These are phyloP conservation scores for Oreochromis aureus DNA, from an alignment of 2,113 vertebrate genomes.

Conservation along the genomic window DNA sequence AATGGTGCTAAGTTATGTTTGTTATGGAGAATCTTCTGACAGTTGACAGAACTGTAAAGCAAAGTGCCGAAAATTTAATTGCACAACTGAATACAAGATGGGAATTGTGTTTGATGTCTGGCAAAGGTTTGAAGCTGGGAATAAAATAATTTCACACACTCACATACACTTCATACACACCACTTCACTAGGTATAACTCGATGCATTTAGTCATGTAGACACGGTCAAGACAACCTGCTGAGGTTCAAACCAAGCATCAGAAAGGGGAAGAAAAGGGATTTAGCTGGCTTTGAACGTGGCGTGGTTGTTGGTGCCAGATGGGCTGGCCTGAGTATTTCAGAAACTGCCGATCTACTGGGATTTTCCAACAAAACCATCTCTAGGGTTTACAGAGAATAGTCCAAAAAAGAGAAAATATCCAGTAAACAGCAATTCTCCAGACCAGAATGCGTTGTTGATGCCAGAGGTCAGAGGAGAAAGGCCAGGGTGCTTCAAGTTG, in stretches of 20 bases:
- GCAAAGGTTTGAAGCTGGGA: background rate
- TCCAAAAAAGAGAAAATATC: background rate
- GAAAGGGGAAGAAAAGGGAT: background rate
- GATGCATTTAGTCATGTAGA: background rate
- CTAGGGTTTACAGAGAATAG: background rate
- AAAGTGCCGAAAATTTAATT: constrained; percentile 38
- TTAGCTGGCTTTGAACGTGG: background rate
- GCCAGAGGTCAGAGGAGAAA: background rate
- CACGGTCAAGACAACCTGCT: background rate
- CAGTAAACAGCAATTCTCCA: background rate
- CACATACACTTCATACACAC: background rate
- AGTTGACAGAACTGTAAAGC: constrained; percentile 27
- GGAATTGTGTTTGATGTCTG: constrained; percentile 48
- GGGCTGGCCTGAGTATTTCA: background rate
- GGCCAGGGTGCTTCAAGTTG: background rate
- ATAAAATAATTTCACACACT: background rate
- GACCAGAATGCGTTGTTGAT: background rate
- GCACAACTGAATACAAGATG: background rate
- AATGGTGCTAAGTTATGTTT: constrained; percentile 28
- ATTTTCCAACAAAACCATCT: background rate
- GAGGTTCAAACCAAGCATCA: background rate
- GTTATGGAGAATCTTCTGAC: constrained; percentile 24
- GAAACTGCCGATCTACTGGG: background rate
- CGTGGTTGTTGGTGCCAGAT: background rate
- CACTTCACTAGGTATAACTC: background rate